Evolutionary conservation across 2,888 invertebrate species (phyloP), one percentile per base, ranked within the genome.

Genomic region (Allophyes oxyacanthae): DNA sequence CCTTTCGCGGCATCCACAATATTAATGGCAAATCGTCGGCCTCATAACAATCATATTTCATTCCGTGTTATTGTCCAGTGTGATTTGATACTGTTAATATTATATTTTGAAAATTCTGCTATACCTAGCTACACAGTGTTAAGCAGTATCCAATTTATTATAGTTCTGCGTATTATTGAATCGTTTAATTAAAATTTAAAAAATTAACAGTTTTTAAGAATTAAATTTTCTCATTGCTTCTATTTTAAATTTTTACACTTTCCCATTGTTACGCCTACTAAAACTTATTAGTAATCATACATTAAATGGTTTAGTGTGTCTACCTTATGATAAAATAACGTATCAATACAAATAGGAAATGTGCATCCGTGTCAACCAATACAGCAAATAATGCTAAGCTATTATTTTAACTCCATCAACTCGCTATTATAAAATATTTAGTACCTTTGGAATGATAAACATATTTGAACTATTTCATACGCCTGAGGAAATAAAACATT

Each of bases 381-480:
- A 26, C 36, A 40, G 13, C 28, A 15, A 30, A 38, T 34, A 42
- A 33, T 38, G 36, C 32, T 15, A 40, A 33, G 13, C 0, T 37
- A 42, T 40, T 26, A 44, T 26, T 49, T 36, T 26, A 37, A n/a
- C 9, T 20, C 7, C 7, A 20, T 53, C 43, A 55, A 43, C 28
- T 50, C 9, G 46, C 38, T 36, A 44, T 42, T 38, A 28, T 32
- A 26, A n/a, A 40, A 60, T 55, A 53, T 50, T 43, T 64, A 64
- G 50, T 54, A 55, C 56, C 62, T 25, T 52, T 60, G 63, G 74
- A 63, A 73, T 64, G 61, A 62, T 49, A 56, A 51, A 58, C 44
- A 61, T 50, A 33, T 40, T 54, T 38, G 13, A 55, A 57, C 55
- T 52, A 53, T 48, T 40, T 44, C 8, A 51, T 44, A 53, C 30